Evolutionary conservation across 2,888 invertebrate genomes (phyloP).

Genomic region (Cephus nigrinus): DNA sequence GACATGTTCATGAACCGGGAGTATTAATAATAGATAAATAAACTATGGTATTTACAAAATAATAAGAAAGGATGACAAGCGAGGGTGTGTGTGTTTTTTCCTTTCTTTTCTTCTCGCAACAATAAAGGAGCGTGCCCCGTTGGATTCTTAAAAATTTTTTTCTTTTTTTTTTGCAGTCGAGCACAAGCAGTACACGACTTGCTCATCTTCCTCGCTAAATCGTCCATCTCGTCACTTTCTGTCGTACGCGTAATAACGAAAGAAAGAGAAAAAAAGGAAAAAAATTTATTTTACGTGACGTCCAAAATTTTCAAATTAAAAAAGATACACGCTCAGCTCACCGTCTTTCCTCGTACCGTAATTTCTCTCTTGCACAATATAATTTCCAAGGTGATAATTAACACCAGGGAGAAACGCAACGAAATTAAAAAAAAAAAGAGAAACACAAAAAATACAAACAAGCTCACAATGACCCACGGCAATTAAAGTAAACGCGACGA

Average conservation of each 20-base stretch:
- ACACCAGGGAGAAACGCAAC: slow-evolving; percentile 20
- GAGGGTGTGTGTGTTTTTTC: not conserved
- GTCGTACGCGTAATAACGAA: not conserved
- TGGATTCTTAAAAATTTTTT: not conserved
- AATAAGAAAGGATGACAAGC: slow-evolving; percentile 5
- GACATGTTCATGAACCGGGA: slow-evolving; percentile 34
- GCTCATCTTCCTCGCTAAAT: not conserved
- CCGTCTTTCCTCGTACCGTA: not conserved
- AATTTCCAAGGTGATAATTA: slow-evolving; percentile 44
- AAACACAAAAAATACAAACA: slow-evolving; percentile 15
- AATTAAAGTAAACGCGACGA: not conserved
- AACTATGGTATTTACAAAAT: slow-evolving; percentile 19
- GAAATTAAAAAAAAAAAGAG: slow-evolving; percentile 24
- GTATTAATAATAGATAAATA: slow-evolving; percentile 27
- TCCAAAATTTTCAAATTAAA: not conserved
- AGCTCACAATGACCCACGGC: not conserved
- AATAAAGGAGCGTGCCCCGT: not conserved
- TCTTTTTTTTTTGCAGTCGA: not conserved
- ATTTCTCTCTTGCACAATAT: slow-evolving; percentile 16
- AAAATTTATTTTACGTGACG: not conserved
- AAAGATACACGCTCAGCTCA: not conserved
- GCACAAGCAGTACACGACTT: not conserved
- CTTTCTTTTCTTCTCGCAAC: not conserved
- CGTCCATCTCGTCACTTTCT: not conserved
- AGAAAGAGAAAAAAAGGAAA: not conserved